These are phyloP conservation scores for Porites evermanni DNA, from an alignment of 92 coral and sea anemone genomes.

Conservation along the genomic window DNA sequence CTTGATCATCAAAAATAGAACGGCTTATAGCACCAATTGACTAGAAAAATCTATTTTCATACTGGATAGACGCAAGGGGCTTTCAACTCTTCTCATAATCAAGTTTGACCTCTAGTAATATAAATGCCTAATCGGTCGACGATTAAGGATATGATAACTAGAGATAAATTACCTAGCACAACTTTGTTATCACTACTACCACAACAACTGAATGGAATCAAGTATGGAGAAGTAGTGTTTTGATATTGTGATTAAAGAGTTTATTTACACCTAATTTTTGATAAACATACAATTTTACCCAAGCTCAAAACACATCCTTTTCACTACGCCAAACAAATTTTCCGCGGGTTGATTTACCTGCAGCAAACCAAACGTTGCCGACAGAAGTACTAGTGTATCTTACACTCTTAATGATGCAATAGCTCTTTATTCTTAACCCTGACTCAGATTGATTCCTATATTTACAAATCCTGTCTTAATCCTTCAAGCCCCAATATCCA, in stretches of 20 bases:
- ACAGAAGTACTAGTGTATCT: no score
- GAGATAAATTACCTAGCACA: no score
- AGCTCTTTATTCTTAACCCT: no score
- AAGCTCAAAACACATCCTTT: neutral
- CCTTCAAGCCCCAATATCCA: no score
- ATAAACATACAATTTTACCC: neutral
- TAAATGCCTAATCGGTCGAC: no score
- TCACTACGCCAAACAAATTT: neutral
- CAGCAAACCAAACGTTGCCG: neutral
- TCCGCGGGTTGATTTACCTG: neutral
- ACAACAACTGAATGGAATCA: no score
- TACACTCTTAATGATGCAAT: neutral
- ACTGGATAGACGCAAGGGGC: neutral
- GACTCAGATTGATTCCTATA: neutral
- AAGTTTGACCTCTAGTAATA: no score
- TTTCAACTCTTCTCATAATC: neutral
- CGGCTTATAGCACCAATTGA: neutral
- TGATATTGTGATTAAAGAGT: no score
- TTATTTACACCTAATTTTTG: neutral
- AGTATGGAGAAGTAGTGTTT: no score
- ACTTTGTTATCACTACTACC: no score
- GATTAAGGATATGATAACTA: no score
- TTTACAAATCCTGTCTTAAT: no score
- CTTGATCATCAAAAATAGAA: slow-evolving; percentile 20
- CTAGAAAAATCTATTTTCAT: neutral